Evolutionary conservation across 2,797 vertebrate genomes (phyloP), one percentile per base, ranked within the genome.

Genomic region (Craterocephalus amniculus): DNA sequence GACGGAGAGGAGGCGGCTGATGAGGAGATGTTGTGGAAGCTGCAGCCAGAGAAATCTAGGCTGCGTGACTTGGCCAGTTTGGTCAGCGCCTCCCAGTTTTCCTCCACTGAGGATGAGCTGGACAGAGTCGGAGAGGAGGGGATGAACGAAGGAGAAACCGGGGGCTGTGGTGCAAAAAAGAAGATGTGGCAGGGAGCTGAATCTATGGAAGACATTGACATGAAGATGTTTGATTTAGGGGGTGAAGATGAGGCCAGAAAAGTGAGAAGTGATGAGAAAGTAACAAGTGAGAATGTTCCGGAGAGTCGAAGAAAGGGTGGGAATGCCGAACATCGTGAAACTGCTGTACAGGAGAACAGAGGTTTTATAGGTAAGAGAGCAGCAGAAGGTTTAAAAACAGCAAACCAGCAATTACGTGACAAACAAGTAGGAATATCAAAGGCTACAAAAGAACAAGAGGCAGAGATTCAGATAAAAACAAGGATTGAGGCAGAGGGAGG

Each of bases 51-150:
- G 16, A 77, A 72, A 0, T 64, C 78, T 55, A 84, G 75, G 24
- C 70, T 90, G 26, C 49, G 76, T 0, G 70, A 88, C 43, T 58
- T 93, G 74, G 82, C 84, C 70, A 76, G 88, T 72, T 63, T 93
- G 1, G 86, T 93, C 24, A 83, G 84, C 4, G 70, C 83, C 38
- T 86, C 83, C 16, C 89, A 87, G 79, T 91, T 89, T 70, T 91
- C 87, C 4, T 91, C 90, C 70, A 84, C 89, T 0, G 90, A 93
- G 35, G 89, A 92, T 32, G 81, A 92, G 72, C 77, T 89, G 67
- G 87, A 92, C 2, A 55, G 72, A 75, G 65, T 62, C 0, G 87
- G 70, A 66, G 72, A 70, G 32, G 34, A 71, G 0, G 78, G 76
- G 7, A 62, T 22, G 1, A 40, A 60, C 2, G 29, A 38, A 52